Conservation (phyloP, 2,113 vertebrate genomes). For the Aspidoscelis tigris region DNA sequence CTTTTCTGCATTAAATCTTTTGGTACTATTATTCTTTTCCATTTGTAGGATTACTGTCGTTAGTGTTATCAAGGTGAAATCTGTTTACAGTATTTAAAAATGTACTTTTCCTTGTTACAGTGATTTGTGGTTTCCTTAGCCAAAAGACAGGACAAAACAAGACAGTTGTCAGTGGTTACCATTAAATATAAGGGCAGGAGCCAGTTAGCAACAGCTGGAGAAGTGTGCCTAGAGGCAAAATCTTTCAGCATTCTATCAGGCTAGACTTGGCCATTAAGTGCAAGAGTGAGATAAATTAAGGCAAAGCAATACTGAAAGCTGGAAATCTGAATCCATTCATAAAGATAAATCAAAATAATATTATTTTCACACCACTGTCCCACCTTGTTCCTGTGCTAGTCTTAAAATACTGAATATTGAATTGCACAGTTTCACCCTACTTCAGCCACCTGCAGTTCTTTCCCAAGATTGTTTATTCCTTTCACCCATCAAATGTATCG, state of each 20-base stretch:
- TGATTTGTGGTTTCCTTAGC: conserved; percentile 74
- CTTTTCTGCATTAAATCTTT: conserved; percentile 8
- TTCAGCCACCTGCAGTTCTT: not conserved
- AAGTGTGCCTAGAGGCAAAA: conserved; percentile 62
- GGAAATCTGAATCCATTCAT: conserved; percentile 46
- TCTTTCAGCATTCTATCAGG: conserved; percentile 70
- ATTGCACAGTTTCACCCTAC: not conserved
- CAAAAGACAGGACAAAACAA: conserved; percentile 70
- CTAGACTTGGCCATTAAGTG: conserved; percentile 38
- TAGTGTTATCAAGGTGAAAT: conserved; percentile 54
- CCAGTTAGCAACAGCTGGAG: conserved; percentile 72
- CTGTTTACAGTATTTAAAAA: conserved; percentile 54
- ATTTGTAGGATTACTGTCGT: conserved; percentile 16
- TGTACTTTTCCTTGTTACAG: conserved; percentile 64
- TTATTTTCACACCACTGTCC: conserved; percentile 7
- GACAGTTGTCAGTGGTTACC: conserved; percentile 71
- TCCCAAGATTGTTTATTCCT: not conserved
- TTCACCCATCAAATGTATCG: not conserved
- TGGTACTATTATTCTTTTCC: conserved; percentile 45
- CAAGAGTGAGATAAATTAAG: conserved; percentile 36
- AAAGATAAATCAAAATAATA: not conserved
- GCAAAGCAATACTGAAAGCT: conserved; percentile 58
- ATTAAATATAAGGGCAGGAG: conserved; percentile 71
- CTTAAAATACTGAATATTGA: conserved; percentile 1
- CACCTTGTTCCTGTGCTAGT: not conserved